Percentiles rank a stretch among this genome's conserved stretches.
Conservation (phyloP, 2,113 vertebrate species). For the Columba janthina region DNA sequence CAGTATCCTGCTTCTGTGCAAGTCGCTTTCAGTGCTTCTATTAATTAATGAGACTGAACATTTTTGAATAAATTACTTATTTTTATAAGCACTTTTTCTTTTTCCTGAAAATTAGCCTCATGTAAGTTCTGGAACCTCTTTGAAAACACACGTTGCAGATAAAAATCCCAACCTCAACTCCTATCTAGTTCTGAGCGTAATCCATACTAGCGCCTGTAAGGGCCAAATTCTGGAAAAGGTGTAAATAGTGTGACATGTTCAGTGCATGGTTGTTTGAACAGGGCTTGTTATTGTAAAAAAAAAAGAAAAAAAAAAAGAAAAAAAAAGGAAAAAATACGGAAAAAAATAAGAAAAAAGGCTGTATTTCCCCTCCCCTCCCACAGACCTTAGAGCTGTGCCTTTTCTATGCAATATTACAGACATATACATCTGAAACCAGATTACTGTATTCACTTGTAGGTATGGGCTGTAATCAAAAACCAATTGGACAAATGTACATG, state of each 20-base stretch:
- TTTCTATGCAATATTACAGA: slow-evolving; percentile 99
- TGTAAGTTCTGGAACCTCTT: slow-evolving; percentile 55
- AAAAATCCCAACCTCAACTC: slow-evolving; percentile 4
- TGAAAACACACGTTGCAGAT: neutral
- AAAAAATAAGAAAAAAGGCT: slow-evolving; percentile 56
- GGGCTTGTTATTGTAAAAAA: slow-evolving; percentile 69
- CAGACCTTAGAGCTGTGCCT: slow-evolving; percentile 99
- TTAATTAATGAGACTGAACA: slow-evolving; percentile 62
- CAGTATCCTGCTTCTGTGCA: slow-evolving; percentile 55
- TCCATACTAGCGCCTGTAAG: slow-evolving; percentile 31
- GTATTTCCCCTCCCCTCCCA: slow-evolving; percentile 81
- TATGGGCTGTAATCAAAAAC: slow-evolving; percentile 86
- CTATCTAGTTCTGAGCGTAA: neutral
- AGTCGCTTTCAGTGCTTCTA: slow-evolving; percentile 67
- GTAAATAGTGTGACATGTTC: slow-evolving; percentile 75
- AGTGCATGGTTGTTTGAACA: slow-evolving; percentile 76
- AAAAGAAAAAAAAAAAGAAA: neutral
- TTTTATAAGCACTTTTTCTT: slow-evolving; percentile 54
- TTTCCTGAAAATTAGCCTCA: slow-evolving; percentile 62
- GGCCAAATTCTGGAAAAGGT: slow-evolving; percentile 64
- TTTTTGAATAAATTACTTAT: slow-evolving; percentile 44
- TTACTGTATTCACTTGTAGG: slow-evolving; percentile 90
- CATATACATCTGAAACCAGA: slow-evolving; percentile 85
- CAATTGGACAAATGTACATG: slow-evolving; percentile 91
- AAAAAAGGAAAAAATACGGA: neutral